A percentile compares a stretch with the other conserved stretches of the same genome.
Conservation (phyloP, 2,113 vertebrate genomes). For the Antennarius striatus region DNA sequence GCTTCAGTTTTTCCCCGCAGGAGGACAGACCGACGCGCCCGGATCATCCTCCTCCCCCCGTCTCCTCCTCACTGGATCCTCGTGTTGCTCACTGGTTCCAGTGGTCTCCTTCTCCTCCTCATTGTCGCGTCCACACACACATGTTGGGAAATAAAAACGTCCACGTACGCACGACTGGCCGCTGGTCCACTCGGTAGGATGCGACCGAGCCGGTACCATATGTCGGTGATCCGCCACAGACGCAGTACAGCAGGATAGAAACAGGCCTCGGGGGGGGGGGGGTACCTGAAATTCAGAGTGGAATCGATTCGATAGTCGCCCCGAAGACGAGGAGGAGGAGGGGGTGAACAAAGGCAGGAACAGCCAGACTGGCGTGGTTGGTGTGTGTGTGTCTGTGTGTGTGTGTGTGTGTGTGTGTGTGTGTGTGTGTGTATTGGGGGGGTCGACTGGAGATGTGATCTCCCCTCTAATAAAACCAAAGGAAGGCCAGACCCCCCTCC, state of each 20-base stretch:
- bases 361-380: conserved; percentile 63
- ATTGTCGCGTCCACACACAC: conserved; percentile 18
- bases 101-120: background rate
- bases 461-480: background rate
- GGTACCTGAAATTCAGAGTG: conserved; percentile 4
- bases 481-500: background rate
- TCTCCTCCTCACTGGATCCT: background rate
- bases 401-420: too few species aligned
- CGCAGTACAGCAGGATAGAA: background rate
- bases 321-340: conserved; percentile 20
- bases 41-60: too few species aligned
- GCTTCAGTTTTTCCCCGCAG: conserved; percentile 17
- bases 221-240: conserved; percentile 1
- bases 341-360: conserved; percentile 63
- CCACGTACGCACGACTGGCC: conserved; percentile 59
- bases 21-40: conserved; percentile 8
- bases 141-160: conserved; percentile 48
- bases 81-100: conserved; percentile 24
- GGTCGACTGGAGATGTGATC: conserved; percentile 5
- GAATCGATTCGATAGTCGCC: conserved; percentile 43
- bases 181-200: conserved; percentile 44
- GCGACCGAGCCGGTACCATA: conserved; percentile 22
- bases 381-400: background rate
- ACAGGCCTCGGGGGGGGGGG: background rate
- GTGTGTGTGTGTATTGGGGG: too few species aligned